A percentile compares a stretch with the other conserved stretches of the same genome.
Conservation (phyloP, 2,113 vertebrate genomes). For the Alaudala cheleensis region DNA sequence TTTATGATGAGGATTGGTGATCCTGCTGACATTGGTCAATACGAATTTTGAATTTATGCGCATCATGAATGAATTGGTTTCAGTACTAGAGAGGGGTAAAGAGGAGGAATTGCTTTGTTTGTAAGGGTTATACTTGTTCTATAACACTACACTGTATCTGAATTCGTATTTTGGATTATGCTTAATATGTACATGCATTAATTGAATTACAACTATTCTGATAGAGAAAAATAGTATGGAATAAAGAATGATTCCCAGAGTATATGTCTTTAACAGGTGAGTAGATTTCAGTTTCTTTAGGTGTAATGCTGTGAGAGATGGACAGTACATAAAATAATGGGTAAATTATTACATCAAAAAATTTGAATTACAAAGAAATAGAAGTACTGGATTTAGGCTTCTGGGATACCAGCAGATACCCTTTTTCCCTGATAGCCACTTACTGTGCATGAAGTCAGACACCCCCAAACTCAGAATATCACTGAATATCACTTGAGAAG, state of each 20-base stretch:
- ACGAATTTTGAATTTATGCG: not conserved
- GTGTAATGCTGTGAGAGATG: not conserved
- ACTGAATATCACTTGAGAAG: not conserved
- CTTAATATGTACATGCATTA: not conserved
- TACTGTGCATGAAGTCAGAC: not conserved
- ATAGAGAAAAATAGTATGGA: not conserved
- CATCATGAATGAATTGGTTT: not conserved
- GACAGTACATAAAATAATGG: not conserved
- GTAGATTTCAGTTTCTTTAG: not conserved
- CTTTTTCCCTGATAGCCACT: not conserved
- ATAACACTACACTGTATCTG: not conserved
- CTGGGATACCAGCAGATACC: not conserved
- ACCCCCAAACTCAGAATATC: not conserved
- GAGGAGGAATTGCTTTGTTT: not conserved
- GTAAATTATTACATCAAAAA: not conserved
- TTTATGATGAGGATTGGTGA: not conserved
- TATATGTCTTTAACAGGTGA: not conserved
- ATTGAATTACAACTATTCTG: not conserved
- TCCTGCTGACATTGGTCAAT: not conserved
- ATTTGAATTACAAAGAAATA: not conserved
- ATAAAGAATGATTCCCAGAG: not conserved
- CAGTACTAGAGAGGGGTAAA: not conserved
- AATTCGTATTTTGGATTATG: not conserved
- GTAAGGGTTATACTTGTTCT: not conserved
- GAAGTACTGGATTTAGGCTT: not conserved